These are phyloP conservation scores for Pempheris klunzingeri DNA, from an alignment of 2,797 vertebrate species.

Conservation along the genomic window DNA sequence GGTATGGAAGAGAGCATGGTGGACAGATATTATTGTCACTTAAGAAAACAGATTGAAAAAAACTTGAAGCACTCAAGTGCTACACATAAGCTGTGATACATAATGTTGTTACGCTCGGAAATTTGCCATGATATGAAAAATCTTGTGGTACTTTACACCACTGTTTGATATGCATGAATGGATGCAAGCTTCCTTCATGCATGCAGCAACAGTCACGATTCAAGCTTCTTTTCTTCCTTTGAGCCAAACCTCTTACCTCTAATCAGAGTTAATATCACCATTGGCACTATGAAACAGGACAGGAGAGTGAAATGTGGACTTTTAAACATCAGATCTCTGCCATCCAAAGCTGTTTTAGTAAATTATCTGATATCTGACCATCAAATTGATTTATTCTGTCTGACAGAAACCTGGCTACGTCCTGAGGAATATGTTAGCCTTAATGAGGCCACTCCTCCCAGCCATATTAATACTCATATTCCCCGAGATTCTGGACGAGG, in stretches of 20 bases:
- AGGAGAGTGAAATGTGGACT: too few relatives aligned
- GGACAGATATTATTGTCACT: neutral
- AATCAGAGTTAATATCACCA: too few relatives aligned
- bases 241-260: neutral
- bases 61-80: neutral
- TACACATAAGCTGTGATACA: conserved; percentile 15
- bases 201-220: neutral
- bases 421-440: too few relatives aligned
- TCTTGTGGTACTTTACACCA: conserved; percentile 3
- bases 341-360: too few relatives aligned
- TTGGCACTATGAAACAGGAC: too few relatives aligned
- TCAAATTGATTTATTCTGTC: too few relatives aligned
- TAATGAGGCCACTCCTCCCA: too few relatives aligned
- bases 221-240: neutral
- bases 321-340: too few relatives aligned
- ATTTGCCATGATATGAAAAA: neutral
- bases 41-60: conserved; percentile 3
- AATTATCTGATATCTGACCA: too few relatives aligned
- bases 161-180: neutral
- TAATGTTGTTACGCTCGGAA: conserved; percentile 6
- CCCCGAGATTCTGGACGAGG: too few relatives aligned
- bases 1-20: neutral
- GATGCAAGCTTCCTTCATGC: conserved; percentile 3
- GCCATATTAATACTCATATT: too few relatives aligned
- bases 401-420: too few relatives aligned